Evolutionary conservation across 1,140 invertebrate genomes (phyloP).

Genomic region (Cherax destructor): DNA sequence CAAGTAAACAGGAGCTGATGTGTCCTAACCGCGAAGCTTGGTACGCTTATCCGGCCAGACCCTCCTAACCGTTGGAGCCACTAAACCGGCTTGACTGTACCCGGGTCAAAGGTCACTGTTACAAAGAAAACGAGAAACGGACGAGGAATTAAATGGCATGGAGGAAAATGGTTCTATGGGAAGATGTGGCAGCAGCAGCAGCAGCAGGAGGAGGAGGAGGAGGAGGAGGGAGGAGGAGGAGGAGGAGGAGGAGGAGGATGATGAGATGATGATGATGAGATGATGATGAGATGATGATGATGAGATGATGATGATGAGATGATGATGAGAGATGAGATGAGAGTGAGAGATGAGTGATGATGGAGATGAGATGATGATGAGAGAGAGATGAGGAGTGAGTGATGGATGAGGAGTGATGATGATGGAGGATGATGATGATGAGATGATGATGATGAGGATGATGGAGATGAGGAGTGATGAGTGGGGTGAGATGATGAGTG

Average conservation of each 20-base stretch:
- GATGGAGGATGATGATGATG: too few species aligned
- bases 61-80: neutral
- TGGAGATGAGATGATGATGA: too few species aligned
- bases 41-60: too few species aligned
- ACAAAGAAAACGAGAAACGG: conserved; percentile 66
- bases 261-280: neutral
- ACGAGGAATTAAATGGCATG: conserved; percentile 59
- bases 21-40: too few species aligned
- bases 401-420: too few species aligned
- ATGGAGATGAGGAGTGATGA: too few species aligned
- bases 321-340: neutral
- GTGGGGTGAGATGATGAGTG: too few species aligned
- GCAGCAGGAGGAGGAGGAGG: neutral
- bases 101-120: conserved; percentile 50
- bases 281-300: neutral
- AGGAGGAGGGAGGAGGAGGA: neutral
- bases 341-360: neutral
- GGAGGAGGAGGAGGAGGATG: neutral
- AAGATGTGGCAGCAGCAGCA: neutral
- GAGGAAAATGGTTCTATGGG: conserved; percentile 9
- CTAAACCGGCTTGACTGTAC: neutral
- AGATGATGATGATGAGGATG: too few species aligned
- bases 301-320: neutral
- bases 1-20: too few species aligned
- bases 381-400: too few species aligned